Conservation (phyloP, 2,888 invertebrate species). For the Microctonus hyperodae region DNA sequence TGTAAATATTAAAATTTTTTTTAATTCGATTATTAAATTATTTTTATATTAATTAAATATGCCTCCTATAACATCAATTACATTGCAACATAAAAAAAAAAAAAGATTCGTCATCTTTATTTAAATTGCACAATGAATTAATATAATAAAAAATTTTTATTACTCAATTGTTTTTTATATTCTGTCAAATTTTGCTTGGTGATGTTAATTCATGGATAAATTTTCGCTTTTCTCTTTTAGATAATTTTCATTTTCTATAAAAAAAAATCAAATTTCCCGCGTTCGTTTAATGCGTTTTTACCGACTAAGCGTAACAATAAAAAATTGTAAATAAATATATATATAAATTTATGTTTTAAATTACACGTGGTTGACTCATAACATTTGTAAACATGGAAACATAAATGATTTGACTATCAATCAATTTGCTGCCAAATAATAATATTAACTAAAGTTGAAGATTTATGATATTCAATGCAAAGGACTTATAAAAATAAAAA, state of each 20-base stretch:
- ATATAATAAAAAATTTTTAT: neutral
- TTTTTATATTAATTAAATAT: too few relatives aligned
- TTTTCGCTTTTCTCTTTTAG: neutral
- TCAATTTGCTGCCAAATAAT: neutral
- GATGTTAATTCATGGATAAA: neutral
- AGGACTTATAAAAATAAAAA: neutral
- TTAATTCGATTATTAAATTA: too few relatives aligned
- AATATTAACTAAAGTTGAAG: neutral
- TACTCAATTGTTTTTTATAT: conserved; percentile 11
- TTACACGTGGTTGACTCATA: conserved; percentile 2
- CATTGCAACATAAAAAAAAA: too few relatives aligned
- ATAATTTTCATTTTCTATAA: neutral
- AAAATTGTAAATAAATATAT: neutral
- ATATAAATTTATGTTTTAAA: neutral
- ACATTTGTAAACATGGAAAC: conserved; percentile 1
- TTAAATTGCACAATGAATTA: neutral
- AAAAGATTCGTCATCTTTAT: too few relatives aligned
- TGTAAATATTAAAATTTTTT: too few relatives aligned
- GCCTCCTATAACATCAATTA: too few relatives aligned
- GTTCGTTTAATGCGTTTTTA: neutral
- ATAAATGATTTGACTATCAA: neutral
- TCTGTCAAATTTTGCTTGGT: conserved; percentile 8
- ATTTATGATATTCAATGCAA: neutral
- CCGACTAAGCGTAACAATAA: neutral
- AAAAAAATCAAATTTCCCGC: conserved; percentile 3